phyloP scores from a whole-genome alignment of 2,113 vertebrate genomes.

The Uria aalge region DNA sequence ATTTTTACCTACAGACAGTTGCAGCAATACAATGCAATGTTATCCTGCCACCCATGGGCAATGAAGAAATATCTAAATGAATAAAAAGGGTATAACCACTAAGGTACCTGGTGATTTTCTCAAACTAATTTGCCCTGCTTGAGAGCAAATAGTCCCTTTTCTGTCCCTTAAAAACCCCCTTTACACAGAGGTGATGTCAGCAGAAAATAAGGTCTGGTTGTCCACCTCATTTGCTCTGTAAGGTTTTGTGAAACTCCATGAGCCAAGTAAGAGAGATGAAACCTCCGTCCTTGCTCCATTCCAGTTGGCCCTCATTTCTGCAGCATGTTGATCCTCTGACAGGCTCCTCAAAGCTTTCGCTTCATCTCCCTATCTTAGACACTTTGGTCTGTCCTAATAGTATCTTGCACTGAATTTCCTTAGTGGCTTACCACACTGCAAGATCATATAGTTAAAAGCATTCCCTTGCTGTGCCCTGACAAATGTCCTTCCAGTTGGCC shows the following conservation, averaged over 20 bases:
- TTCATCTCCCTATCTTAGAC: not conserved
- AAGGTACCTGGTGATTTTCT: not conserved
- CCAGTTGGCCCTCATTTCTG: not conserved
- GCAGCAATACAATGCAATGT: not conserved
- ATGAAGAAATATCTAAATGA: not conserved
- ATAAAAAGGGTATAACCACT: not conserved
- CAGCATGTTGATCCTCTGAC: not conserved
- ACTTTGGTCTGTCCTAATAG: not conserved
- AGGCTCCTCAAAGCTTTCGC: not conserved
- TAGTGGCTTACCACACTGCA: not conserved
- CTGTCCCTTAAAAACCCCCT: not conserved
- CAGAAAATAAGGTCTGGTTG: not conserved
- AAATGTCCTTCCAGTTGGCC: not conserved
- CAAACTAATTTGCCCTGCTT: not conserved
- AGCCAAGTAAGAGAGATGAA: not conserved
- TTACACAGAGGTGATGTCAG: not conserved
- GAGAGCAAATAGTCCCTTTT: not conserved
- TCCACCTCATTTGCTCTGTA: rapidly evolving
- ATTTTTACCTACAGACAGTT: not conserved
- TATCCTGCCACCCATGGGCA: not conserved
- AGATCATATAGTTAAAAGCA: not conserved
- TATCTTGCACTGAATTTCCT: not conserved
- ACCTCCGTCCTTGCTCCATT: not conserved
- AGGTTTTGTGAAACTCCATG: not conserved
- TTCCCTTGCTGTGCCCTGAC: not conserved